Evolutionary conservation across 1,140 invertebrate species (phyloP), one percentile per base, ranked within the genome.

Genomic region (Drosophila funebris): DNA sequence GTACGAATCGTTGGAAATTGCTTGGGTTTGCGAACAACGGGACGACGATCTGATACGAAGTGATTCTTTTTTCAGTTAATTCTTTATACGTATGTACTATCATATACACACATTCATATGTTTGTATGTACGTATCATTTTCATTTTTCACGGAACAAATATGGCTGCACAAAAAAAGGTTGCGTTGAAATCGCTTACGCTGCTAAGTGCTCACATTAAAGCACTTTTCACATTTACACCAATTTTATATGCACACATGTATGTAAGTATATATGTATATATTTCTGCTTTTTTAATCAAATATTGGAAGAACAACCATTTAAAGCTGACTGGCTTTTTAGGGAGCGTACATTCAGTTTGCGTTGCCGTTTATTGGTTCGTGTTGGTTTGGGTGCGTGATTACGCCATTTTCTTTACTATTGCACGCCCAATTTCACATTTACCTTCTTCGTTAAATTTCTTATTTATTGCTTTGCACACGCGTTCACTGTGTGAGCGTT

Each of bases 401-500:
- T 88, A 88, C 83, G 83, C 83, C 83, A 88, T 88, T 88, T 88
- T 88, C 83, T 88, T 88, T 84, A 61, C 75, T 67, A 57, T 74
- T 50, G 81, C 83, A 87, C 83, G 83, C 83, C 83, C 83, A 72
- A 87, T 88, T 71, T 76, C 73, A 75, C 61, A 76, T 71, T 87
- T 88, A 87, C 83, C 83, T 85, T 78, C 53, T 66, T 72, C 71
- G 53, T 83, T 58, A 67, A 72, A 72, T 56, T 61, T 61, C 29
- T 37, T 48, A 53, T 63, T 73, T 67, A 8, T 46, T 37, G 53
- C 41, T 71, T 61, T 66, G 37, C 71, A 88, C 75, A 68, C 75
- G 63, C 83, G 83, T 61, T 58, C 60, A 66, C 60, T 69, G 44
- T 31, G 31, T 61, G 16, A 48, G 11, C 11, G 46, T 50, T 60